Evolutionary conservation across 1,140 invertebrate genomes (phyloP).

Genomic region (Leptinotarsa texana): DNA sequence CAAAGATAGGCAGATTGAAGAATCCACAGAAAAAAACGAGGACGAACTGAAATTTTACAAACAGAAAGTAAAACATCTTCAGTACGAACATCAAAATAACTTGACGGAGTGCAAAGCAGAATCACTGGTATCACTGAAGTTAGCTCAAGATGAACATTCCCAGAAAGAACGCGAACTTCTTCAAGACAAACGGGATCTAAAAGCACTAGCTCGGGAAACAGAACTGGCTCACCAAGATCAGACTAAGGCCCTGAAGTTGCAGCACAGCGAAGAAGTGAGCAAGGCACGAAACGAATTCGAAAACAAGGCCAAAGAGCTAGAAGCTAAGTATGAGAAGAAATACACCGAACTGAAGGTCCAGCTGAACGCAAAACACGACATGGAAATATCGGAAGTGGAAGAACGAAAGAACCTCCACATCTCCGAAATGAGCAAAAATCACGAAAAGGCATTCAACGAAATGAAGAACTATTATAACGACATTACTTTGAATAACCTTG

Average conservation of each 20-base stretch:
- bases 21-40: slow-evolving; percentile 83
- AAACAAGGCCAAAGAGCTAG: slow-evolving; percentile 74
- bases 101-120: slow-evolving; percentile 78
- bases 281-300: slow-evolving; percentile 73
- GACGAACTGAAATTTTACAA: slow-evolving; percentile 85
- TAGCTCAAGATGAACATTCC: slow-evolving; percentile 73
- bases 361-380: slow-evolving; percentile 71
- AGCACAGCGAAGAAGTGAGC: slow-evolving; percentile 65
- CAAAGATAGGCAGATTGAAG: slow-evolving; percentile 87
- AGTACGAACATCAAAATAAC: slow-evolving; percentile 88
- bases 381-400: slow-evolving; percentile 84
- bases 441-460: slow-evolving; percentile 83
- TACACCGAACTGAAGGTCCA: slow-evolving; percentile 74
- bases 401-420: slow-evolving; percentile 89
- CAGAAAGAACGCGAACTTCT: slow-evolving; percentile 76
- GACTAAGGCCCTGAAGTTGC: slow-evolving; percentile 65
- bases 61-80: slow-evolving; percentile 90
- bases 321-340: slow-evolving; percentile 80
- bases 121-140: slow-evolving; percentile 73
- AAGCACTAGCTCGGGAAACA: slow-evolving; percentile 74
- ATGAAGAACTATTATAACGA: slow-evolving; percentile 95
- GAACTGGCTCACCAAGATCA: slow-evolving; percentile 70
- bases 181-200: slow-evolving; percentile 77
- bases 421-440: slow-evolving; percentile 76
- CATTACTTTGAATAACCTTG: slow-evolving; percentile 88